A percentile compares a stretch with the other conserved stretches of the same genome.
phyloP scores from a whole-genome alignment of 1,140 invertebrate genomes.

The Formica selysi region DNA sequence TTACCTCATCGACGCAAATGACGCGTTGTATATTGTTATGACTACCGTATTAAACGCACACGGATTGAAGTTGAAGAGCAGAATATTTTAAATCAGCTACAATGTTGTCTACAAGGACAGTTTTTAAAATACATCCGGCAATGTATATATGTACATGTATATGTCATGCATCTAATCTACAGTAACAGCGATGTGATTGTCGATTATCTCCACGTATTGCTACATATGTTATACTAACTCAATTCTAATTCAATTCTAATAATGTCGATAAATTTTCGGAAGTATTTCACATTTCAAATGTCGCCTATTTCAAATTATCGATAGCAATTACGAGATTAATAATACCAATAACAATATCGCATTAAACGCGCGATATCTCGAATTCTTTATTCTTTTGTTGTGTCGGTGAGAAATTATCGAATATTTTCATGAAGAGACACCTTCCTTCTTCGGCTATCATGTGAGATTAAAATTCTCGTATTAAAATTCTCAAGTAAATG shows the following conservation, averaged over 20 bases:
- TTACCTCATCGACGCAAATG: no score
- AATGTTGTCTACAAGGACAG: not conserved
- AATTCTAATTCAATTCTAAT: not conserved
- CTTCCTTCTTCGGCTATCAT: not conserved
- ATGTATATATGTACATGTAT: not conserved
- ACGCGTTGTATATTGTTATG: no score
- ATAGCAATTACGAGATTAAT: no score
- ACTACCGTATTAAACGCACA: no score
- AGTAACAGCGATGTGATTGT: not conserved
- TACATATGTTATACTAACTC: not conserved
- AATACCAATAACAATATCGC: not conserved
- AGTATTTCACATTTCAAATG: no score
- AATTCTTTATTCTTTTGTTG: not conserved
- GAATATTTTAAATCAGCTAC: not conserved
- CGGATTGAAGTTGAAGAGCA: not conserved
- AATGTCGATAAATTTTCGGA: not conserved
- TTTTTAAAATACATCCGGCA: not conserved
- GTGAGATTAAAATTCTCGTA: not conserved
- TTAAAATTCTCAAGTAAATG: not conserved
- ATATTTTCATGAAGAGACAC: no score
- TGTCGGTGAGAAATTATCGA: not conserved
- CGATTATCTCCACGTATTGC: not conserved
- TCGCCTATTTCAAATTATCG: no score
- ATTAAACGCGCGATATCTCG: conserved; percentile 24
- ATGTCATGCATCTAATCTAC: conserved; percentile 6